Evolutionary conservation across 2,797 vertebrate species (phyloP), one percentile per base, ranked within the genome.

Genomic region (Anniella stebbinsi): DNA sequence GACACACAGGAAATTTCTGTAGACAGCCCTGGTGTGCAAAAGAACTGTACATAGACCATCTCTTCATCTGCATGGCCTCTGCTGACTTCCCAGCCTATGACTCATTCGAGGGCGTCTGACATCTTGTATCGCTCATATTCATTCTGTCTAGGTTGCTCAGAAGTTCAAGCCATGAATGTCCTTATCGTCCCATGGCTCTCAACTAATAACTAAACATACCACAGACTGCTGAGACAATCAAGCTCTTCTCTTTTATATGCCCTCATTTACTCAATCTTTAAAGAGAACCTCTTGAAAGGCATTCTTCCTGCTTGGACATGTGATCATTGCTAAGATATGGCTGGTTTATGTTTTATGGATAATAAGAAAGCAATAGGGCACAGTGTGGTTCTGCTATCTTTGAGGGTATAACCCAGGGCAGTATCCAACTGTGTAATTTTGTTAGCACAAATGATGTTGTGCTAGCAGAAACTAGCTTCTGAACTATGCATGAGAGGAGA

Each of bases 151-250:
- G 60, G 10, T n/a, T 88, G 86, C 78, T 78, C 38, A 23, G 63
- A 33, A 87, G 75, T 88, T 89, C 86, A 90, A 84, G 2, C 33
- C 0, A 4, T 78, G 57, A 92, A 91, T 88, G 60, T 1, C 33
- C 82, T 83, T 80, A 81, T 6, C 76, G 84, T 25, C 0, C 15
- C 57, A 11, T 72, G 69, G 23, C 86, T 92, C 88, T 84, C 89
- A 85, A 91, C 84, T 45, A 87, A 90, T 90, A 86, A 67, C 54
- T 80, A 89, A 91, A 77, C 1, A 76, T 57, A 48, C 2, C 8
- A 38, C 9, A 2, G 0, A 63, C 93, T 88, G 38, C 0, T 85
- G 73, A 92, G 63, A 9, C 7, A 67, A 38, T 86, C 28, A 12
- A 15, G 86, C 6, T 28, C 7, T 89, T 93, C 91, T 90, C 41